phyloP scores from a whole-genome alignment of 2,888 invertebrate genomes.

The Hypselothyrea guttata region DNA sequence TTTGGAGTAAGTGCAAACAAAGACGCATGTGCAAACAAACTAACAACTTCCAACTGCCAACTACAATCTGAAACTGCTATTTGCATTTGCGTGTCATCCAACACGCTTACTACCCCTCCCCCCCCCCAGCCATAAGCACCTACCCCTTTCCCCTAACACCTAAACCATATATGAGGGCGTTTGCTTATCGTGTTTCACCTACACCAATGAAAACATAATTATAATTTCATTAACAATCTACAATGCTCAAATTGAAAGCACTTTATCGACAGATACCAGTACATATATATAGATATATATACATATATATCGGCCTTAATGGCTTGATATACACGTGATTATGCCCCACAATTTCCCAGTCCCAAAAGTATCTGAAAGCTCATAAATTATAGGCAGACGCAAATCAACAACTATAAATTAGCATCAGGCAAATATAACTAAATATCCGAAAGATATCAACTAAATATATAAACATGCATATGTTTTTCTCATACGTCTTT shows the following conservation, averaged over 20 bases:
- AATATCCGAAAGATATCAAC: conserved; percentile 3
- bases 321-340: conserved; percentile 61
- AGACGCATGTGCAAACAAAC: no score
- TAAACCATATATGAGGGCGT: background rate
- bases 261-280: conserved; percentile 39
- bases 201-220: conserved; percentile 52
- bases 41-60: no score
- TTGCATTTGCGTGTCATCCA: conserved; percentile 17
- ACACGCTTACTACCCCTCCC: background rate
- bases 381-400: conserved; percentile 21
- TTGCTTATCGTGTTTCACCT: conserved; percentile 29
- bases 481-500: no score
- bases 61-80: conserved; percentile 14
- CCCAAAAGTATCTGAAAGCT: conserved; percentile 3
- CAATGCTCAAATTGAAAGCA: conserved; percentile 58
- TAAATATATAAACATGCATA: no score
- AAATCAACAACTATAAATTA: conserved; percentile 21
- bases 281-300: conserved; percentile 2
- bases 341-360: conserved; percentile 27
- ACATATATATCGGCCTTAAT: conserved; percentile 21
- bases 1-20: background rate
- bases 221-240: conserved; percentile 74
- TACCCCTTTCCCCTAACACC: no score
- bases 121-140: no score
- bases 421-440: conserved; percentile 3